phyloP scores from a whole-genome alignment of 2,113 vertebrate species.

The Aegotheles bennettii region DNA sequence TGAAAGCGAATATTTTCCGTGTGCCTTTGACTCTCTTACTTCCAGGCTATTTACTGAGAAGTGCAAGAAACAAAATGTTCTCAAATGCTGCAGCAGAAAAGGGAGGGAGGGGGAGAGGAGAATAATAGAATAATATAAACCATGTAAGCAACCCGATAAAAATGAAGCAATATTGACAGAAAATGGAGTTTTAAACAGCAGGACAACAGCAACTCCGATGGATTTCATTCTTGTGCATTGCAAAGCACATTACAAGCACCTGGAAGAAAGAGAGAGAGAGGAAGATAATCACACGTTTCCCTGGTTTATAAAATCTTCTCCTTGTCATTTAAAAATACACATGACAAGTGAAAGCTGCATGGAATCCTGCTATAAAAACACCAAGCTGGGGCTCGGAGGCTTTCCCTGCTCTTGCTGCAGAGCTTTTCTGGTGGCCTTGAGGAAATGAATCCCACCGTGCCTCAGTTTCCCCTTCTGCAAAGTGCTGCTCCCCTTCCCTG shows the following conservation, averaged over 20 bases:
- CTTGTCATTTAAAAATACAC: not conserved
- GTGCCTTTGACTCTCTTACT: slow-evolving; percentile 70
- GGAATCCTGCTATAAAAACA: not conserved
- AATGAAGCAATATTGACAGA: slow-evolving; percentile 69
- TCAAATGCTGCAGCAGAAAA: slow-evolving; percentile 60
- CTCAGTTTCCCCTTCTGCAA: not conserved
- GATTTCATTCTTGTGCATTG: slow-evolving; percentile 9
- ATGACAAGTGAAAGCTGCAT: not conserved
- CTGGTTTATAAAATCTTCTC: slow-evolving; percentile 1
- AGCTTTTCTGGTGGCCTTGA: rapidly evolving
- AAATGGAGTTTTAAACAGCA: slow-evolving; percentile 64
- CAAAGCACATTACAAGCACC: slow-evolving; percentile 5
- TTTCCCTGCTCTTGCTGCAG: not conserved
- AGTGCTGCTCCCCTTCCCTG: not conserved
- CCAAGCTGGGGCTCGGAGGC: not conserved
- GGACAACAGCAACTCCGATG: slow-evolving; percentile 53
- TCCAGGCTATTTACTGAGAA: slow-evolving; percentile 74
- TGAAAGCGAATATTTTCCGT: slow-evolving; percentile 39
- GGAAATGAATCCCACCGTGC: rapidly evolving
- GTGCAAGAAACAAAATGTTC: slow-evolving; percentile 69
- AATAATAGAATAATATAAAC: slow-evolving; percentile 12
- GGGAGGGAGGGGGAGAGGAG: not conserved
- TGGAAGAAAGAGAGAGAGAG: not conserved
- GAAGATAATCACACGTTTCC: not conserved
- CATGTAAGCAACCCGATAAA: slow-evolving; percentile 62